Evolutionary conservation across 2,888 invertebrate genomes (phyloP).

Genomic region (Augiades crinisus): DNA sequence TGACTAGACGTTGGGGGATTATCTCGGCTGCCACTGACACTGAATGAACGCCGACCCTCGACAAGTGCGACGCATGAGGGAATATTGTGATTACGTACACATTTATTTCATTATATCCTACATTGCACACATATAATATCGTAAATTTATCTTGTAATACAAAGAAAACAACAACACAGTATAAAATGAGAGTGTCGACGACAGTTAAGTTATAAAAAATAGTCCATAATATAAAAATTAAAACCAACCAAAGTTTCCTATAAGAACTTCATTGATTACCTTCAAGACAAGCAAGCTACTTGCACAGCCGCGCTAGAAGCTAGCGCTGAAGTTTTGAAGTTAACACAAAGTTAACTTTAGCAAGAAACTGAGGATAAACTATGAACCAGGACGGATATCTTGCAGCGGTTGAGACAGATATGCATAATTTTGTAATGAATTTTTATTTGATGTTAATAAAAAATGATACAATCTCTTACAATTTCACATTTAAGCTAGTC

Average conservation of each 20-base stretch:
- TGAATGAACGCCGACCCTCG: slow-evolving; percentile 22
- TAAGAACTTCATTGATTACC: slow-evolving; percentile 10
- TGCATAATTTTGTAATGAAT: slow-evolving; percentile 15
- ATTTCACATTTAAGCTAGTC: neutral
- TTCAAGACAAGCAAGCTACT: slow-evolving; percentile 2
- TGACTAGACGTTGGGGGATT: slow-evolving; percentile 50
- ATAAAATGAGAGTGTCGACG: too few species aligned
- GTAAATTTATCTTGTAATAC: too few species aligned
- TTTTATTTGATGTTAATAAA: neutral
- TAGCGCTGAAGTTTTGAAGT: slow-evolving; percentile 2
- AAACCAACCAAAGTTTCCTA: too few species aligned
- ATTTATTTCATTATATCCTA: slow-evolving; percentile 61
- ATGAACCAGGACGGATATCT: slow-evolving; percentile 7
- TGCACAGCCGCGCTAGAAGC: neutral
- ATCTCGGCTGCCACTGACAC: slow-evolving; percentile 36
- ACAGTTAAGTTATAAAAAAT: too few species aligned
- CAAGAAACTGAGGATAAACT: slow-evolving; percentile 18
- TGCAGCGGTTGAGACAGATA: slow-evolving; percentile 9
- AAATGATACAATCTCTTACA: neutral
- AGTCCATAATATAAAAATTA: too few species aligned
- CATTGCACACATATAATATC: too few species aligned
- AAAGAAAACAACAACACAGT: too few species aligned
- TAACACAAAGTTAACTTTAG: slow-evolving; percentile 10
- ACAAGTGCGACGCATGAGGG: slow-evolving; percentile 38
- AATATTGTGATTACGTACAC: slow-evolving; percentile 56